Percentiles rank a stretch among this genome's conserved stretches.
Conservation (phyloP, 2,113 vertebrate genomes). For the Donacobius atricapilla region DNA sequence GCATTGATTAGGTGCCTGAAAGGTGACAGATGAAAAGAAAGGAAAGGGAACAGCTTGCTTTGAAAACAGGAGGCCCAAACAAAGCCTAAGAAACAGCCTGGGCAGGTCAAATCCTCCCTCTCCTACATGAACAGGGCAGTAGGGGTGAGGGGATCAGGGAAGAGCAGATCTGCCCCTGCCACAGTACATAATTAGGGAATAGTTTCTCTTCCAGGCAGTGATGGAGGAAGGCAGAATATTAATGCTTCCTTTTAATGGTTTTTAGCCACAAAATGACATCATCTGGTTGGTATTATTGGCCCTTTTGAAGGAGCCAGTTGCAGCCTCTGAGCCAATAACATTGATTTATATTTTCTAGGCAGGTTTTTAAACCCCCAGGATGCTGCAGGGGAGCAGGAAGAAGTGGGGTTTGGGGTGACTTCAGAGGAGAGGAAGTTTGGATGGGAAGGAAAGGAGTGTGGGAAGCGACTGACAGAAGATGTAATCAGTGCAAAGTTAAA, state of each 20-base stretch:
- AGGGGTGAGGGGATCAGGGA: neutral
- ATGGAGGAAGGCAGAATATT: neutral
- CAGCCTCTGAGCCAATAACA: neutral
- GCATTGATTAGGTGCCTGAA: neutral
- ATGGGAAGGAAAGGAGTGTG: neutral
- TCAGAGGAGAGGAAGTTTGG: accelerated
- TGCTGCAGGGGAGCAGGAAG: neutral
- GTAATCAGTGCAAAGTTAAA: conserved; percentile 25
- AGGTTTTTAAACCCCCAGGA: neutral
- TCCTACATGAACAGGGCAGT: neutral
- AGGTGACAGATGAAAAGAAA: neutral
- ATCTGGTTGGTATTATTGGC: neutral
- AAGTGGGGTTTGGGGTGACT: neutral
- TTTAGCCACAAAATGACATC: neutral
- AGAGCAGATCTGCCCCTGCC: neutral
- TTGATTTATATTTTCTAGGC: neutral
- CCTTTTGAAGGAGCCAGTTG: neutral
- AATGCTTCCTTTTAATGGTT: neutral
- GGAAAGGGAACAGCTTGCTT: neutral
- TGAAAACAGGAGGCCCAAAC: neutral
- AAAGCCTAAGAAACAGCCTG: neutral
- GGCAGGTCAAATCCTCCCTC: neutral
- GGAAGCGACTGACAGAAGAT: neutral
- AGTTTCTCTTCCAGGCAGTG: neutral
- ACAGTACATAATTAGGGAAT: neutral